Conservation (phyloP, 2,888 invertebrate genomes). For the Pediacus dermestoides region DNA sequence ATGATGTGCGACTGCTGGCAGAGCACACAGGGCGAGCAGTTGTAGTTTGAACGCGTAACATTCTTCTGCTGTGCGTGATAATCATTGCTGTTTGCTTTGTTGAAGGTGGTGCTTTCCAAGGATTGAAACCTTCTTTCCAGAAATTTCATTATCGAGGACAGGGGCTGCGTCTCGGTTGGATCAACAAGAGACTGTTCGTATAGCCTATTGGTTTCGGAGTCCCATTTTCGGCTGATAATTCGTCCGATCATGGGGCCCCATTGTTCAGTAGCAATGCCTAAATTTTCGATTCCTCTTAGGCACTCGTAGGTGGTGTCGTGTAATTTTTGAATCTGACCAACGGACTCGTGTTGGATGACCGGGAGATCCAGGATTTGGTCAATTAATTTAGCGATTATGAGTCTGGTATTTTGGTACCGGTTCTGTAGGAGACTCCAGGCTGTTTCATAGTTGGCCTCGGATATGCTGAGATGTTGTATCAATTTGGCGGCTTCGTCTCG, state of each 20-base stretch:
- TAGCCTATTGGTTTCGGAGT: slow-evolving; percentile 6
- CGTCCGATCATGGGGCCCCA: slow-evolving; percentile 3
- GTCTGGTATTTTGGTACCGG: too few species aligned
- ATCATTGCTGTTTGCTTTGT: too few species aligned
- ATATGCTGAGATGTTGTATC: not conserved
- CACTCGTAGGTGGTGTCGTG: slow-evolving; percentile 12
- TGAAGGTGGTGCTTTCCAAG: too few species aligned
- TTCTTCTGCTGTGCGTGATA: too few species aligned
- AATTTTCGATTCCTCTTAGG: slow-evolving; percentile 6
- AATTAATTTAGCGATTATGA: too few species aligned
- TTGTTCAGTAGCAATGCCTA: slow-evolving; percentile 3
- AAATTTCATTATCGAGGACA: slow-evolving; percentile 1
- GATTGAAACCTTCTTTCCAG: slow-evolving; percentile 10
- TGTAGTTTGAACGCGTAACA: too few species aligned
- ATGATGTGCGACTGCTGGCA: not conserved
- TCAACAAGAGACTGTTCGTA: slow-evolving; percentile 6
- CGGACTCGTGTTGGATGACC: too few species aligned
- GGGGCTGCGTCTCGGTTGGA: slow-evolving; percentile 9
- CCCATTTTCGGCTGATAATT: slow-evolving; percentile 9
- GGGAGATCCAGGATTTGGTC: too few species aligned
- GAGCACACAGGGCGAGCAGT: not conserved
- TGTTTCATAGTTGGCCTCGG: not conserved
- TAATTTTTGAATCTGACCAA: too few species aligned
- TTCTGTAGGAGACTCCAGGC: too few species aligned
- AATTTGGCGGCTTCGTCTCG: not conserved